Conservation (phyloP, 2,797 vertebrate species). For the Nyctalus aviator region DNA sequence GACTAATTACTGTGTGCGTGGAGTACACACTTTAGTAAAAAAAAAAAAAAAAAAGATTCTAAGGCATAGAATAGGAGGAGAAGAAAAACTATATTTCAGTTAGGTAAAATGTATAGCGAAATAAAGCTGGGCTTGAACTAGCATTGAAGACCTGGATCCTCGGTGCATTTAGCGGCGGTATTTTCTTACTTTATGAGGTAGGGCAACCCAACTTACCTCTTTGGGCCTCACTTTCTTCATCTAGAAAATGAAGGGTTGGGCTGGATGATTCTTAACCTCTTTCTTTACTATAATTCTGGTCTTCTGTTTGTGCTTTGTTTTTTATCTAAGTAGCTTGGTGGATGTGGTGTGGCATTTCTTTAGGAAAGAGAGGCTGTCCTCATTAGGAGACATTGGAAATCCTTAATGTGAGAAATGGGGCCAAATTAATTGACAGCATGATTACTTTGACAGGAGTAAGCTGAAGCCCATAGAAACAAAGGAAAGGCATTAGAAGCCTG, state of each 20-base stretch:
- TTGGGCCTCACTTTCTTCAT: not conserved
- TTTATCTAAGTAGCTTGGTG: not conserved
- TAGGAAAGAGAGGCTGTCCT: not conserved
- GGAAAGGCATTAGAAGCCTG: not conserved
- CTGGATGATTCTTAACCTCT: not conserved
- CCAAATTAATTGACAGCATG: not conserved
- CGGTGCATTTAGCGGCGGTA: not conserved
- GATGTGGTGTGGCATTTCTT: not conserved
- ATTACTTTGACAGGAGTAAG: not conserved
- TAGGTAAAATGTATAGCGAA: not conserved
- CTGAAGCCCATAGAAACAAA: slow-evolving; percentile 19
- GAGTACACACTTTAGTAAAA: not conserved
- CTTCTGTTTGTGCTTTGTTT: not conserved
- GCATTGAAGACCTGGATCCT: not conserved
- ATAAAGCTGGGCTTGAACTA: not conserved
- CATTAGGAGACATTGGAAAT: not conserved
- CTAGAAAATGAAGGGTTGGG: not conserved
- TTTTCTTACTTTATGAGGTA: not conserved
- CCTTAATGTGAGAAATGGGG: not conserved
- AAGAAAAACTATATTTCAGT: not conserved
- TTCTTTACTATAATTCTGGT: not conserved
- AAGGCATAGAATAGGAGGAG: not conserved
- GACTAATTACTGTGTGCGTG: not conserved
- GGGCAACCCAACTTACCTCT: not conserved
- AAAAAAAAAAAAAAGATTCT: not conserved